Conservation (phyloP, 2,797 vertebrate genomes). For the Siniperca undulata region DNA sequence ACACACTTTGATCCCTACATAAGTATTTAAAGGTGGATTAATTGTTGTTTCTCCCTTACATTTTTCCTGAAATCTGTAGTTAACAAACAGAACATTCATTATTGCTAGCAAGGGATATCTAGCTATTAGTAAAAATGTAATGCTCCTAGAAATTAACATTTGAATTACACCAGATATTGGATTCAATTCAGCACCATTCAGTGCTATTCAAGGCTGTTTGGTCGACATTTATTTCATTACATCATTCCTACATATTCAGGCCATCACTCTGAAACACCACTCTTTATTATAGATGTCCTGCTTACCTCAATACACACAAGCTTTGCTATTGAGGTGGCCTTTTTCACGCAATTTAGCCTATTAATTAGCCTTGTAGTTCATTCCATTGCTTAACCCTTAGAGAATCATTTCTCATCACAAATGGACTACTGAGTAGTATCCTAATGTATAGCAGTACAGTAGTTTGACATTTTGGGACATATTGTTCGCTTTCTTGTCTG, state of each 20-base stretch:
- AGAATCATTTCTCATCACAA: conserved; percentile 26
- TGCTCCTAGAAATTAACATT: background rate
- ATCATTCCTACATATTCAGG: conserved; percentile 39
- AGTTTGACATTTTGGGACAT: background rate
- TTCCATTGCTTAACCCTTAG: conserved; percentile 23
- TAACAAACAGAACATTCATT: background rate
- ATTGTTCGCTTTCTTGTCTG: background rate
- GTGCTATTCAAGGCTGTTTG: background rate
- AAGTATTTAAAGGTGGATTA: conserved; percentile 30
- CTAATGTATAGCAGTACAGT: background rate
- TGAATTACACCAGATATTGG: conserved; percentile 8
- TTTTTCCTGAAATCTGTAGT: background rate
- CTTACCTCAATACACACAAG: conserved; percentile 50
- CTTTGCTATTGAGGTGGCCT: conserved; percentile 35
- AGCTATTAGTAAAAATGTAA: background rate
- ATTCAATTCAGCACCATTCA: background rate
- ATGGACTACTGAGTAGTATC: conserved; percentile 1
- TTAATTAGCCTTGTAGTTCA: conserved; percentile 50
- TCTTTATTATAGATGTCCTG: conserved; percentile 47
- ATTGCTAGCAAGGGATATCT: background rate
- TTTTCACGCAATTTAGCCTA: conserved; percentile 23
- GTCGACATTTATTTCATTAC: background rate
- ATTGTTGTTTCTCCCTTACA: background rate
- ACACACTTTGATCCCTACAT: conserved; percentile 8
- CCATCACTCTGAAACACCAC: conserved; percentile 24